phyloP scores from a whole-genome alignment of 2,888 invertebrate species.

The Chloroclysta siterata region DNA sequence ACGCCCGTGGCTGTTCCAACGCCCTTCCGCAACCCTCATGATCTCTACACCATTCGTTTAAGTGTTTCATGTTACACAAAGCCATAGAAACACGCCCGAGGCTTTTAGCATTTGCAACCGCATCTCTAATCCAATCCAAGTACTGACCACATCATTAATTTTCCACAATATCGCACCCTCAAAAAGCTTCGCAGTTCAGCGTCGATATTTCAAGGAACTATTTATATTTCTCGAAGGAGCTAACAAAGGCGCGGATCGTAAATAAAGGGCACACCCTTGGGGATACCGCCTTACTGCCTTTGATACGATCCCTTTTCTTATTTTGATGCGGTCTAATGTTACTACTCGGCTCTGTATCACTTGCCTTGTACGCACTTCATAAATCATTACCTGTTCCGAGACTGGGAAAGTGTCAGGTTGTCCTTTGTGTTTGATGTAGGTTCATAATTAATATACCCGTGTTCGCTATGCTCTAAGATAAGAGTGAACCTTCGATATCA shows the following conservation, averaged over 20 bases:
- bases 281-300: slow-evolving; percentile 78
- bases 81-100: slow-evolving; percentile 70
- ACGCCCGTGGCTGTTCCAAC: slow-evolving; percentile 49
- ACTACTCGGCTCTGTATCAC: slow-evolving; percentile 69
- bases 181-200: slow-evolving; percentile 68
- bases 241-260: slow-evolving; percentile 79
- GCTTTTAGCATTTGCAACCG: slow-evolving; percentile 75
- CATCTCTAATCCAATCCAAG: slow-evolving; percentile 78
- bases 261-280: slow-evolving; percentile 77
- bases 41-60: slow-evolving; percentile 63
- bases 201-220: slow-evolving; percentile 81
- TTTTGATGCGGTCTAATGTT: slow-evolving; percentile 79
- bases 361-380: slow-evolving; percentile 68
- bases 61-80: slow-evolving; percentile 77
- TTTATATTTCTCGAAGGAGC: slow-evolving; percentile 79
- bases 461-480: slow-evolving; percentile 6
- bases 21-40: slow-evolving; percentile 50
- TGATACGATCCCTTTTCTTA: slow-evolving; percentile 81
- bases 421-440: slow-evolving; percentile 34
- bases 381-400: slow-evolving; percentile 77
- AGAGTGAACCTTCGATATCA: slow-evolving; percentile 3
- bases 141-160: slow-evolving; percentile 84
- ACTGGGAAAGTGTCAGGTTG: slow-evolving; percentile 39
- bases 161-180: slow-evolving; percentile 80
- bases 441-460: slow-evolving; percentile 8